Evolutionary conservation across 2,888 invertebrate species (phyloP).

Genomic region (Cheilosia soror): DNA sequence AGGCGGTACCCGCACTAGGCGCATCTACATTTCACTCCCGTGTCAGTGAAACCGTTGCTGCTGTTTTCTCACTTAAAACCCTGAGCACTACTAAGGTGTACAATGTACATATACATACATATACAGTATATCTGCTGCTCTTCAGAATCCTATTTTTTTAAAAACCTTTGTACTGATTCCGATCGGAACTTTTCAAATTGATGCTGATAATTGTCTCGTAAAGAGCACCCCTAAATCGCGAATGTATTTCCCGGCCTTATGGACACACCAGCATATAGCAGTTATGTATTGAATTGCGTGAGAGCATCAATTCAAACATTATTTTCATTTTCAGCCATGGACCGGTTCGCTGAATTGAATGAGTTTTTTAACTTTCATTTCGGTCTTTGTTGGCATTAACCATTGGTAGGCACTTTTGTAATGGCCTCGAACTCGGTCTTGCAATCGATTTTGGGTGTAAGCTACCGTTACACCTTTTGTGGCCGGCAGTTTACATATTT

Average conservation of each 20-base stretch:
- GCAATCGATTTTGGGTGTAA: conserved; percentile 12
- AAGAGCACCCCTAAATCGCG: conserved; percentile 9
- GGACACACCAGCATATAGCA: not conserved
- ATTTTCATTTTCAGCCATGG: conserved; percentile 8
- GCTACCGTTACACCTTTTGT: conserved; percentile 36
- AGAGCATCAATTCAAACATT: conserved; percentile 3
- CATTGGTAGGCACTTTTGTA: conserved; percentile 19
- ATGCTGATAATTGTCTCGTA: conserved; percentile 44
- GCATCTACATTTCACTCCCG: not conserved
- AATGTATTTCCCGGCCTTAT: not conserved
- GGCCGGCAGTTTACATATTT: conserved; percentile 16
- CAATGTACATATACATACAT: too few relatives aligned
- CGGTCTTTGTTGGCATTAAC: not conserved
- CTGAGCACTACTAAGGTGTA: not conserved
- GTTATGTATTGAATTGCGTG: not conserved
- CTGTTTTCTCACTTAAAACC: conserved; percentile 5
- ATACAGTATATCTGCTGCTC: not conserved
- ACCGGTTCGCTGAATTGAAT: conserved; percentile 11
- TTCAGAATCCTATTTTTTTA: conserved; percentile 1
- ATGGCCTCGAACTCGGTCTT: conserved; percentile 1
- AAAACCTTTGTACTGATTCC: conserved; percentile 6
- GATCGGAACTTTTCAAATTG: conserved; percentile 12
- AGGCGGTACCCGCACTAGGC: not conserved
- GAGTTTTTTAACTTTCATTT: conserved; percentile 17
- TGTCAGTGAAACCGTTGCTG: conserved; percentile 12